Evolutionary conservation across 2,888 invertebrate species (phyloP).

Genomic region (Lochmaea crataegi): DNA sequence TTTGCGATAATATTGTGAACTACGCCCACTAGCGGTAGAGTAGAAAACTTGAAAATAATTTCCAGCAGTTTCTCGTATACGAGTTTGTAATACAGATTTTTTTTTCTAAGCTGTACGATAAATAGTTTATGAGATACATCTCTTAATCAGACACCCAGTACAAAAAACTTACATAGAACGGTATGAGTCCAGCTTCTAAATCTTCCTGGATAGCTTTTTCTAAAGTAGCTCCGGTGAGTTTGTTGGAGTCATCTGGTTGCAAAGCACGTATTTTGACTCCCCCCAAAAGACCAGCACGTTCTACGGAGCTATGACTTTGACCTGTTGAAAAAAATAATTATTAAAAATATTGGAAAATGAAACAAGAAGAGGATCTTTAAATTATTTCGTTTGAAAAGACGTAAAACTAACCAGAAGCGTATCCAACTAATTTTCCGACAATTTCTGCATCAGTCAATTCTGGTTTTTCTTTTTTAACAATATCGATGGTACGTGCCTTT

Average conservation of each 20-base stretch:
- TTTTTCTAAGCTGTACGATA: too few species aligned
- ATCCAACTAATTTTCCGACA: constrained; percentile 84
- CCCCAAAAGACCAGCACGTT: constrained; percentile 89
- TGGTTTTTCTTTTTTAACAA: constrained; percentile 77
- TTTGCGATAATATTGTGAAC: too few species aligned
- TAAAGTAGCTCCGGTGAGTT: constrained; percentile 80
- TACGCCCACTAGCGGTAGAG: too few species aligned
- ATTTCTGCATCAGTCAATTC: constrained; percentile 81
- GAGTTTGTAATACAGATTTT: too few species aligned
- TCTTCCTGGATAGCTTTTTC: constrained; percentile 87
- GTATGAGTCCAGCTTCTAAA: constrained; percentile 88
- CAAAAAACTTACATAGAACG: constrained; percentile 85
- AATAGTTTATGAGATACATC: neutral
- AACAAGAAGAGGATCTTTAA: neutral
- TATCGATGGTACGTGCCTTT: constrained; percentile 77
- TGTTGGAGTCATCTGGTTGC: constrained; percentile 77
- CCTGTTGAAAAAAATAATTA: constrained; percentile 64
- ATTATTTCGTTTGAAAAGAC: neutral
- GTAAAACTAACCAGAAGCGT: constrained; percentile 79
- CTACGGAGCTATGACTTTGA: constrained; percentile 94
- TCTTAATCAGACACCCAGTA: neutral
- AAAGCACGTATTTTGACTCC: constrained; percentile 85
- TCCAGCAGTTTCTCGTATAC: too few species aligned
- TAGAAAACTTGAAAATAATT: too few species aligned
- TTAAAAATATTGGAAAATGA: neutral